Evolutionary conservation across 2,888 invertebrate species (phyloP), one percentile per base, ranked within the genome.

Genomic region (Leptodirus hochenwartii): DNA sequence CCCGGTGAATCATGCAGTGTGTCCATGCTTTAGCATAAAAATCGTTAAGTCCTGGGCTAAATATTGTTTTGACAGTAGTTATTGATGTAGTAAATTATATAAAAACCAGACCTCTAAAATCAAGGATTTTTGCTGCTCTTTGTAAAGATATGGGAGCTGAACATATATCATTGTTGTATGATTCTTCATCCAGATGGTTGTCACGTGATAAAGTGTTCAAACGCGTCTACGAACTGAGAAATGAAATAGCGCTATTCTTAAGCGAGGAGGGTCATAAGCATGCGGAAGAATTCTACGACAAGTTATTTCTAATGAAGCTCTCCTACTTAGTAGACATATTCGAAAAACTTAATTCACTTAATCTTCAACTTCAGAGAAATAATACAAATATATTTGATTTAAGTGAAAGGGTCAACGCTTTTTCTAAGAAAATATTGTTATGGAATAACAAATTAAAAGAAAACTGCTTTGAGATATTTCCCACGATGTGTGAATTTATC

Each of bases 351-450:
- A 34, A 34, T 34, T 24, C 34, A 9, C 20, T 20, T 6, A 25
- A 25, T 25, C 9, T 9, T 9, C 25, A 25, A 11, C 8, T 25
- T 8, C 25, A 25, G 25, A 11, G 29, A 15, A 27, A 26, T 34
- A 34, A 30, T 29, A 30, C 35, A 29, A 35, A 35, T 31, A 36
- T 35, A 29, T 30, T 35, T 34, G 36, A 16, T n/a, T n/a, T n/a
- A n/a, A n/a, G n/a, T n/a, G n/a, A n/a, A n/a, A n/a, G n/a, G n/a
- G n/a, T n/a, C n/a, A n/a, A n/a, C n/a, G n/a, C n/a, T n/a, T n/a
- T n/a, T n/a, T n/a, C n/a, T n/a, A n/a, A n/a, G n/a, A n/a, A n/a
- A n/a, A n/a, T n/a, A n/a, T n/a, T n/a, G n/a, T n/a, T n/a, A n/a
- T n/a, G n/a, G n/a, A n/a, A n/a, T n/a, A n/a, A n/a, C n/a, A n/a